Conservation (phyloP, 2,113 vertebrate species). For the Myrmecobius fasciatus region DNA sequence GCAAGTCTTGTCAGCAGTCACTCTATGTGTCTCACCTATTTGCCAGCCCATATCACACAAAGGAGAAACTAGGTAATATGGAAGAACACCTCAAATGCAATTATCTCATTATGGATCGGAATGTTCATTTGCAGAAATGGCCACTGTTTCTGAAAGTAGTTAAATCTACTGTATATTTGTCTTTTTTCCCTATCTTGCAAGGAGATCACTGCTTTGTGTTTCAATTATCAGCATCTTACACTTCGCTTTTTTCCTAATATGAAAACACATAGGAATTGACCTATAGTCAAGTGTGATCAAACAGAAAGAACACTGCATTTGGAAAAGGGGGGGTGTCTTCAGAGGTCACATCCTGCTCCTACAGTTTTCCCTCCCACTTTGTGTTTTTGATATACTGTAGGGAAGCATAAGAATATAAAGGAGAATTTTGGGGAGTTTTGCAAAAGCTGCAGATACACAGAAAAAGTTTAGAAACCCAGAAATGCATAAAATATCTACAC, state of each 20-base stretch:
- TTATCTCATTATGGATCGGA: neutral
- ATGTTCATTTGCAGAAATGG: neutral
- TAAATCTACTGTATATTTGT: neutral
- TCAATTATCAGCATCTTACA: neutral
- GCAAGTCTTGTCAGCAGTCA: neutral
- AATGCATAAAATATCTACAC: neutral
- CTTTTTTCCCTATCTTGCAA: neutral
- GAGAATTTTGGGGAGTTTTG: neutral
- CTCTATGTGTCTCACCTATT: neutral
- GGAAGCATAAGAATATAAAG: neutral
- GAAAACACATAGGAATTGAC: neutral
- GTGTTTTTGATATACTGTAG: neutral
- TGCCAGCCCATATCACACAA: neutral
- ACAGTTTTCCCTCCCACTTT: too few relatives aligned
- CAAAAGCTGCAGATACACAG: neutral
- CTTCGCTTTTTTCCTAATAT: neutral
- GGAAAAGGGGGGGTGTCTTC: neutral
- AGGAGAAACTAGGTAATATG: neutral
- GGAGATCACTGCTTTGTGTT: neutral
- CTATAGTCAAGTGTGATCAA: neutral
- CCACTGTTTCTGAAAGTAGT: slow-evolving; percentile 14
- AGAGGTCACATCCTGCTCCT: neutral
- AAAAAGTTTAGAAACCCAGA: neutral
- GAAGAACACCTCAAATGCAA: neutral
- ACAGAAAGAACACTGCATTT: neutral